phyloP scores from a whole-genome alignment of 2,888 invertebrate genomes.

The Platycheirus rosarum region DNA sequence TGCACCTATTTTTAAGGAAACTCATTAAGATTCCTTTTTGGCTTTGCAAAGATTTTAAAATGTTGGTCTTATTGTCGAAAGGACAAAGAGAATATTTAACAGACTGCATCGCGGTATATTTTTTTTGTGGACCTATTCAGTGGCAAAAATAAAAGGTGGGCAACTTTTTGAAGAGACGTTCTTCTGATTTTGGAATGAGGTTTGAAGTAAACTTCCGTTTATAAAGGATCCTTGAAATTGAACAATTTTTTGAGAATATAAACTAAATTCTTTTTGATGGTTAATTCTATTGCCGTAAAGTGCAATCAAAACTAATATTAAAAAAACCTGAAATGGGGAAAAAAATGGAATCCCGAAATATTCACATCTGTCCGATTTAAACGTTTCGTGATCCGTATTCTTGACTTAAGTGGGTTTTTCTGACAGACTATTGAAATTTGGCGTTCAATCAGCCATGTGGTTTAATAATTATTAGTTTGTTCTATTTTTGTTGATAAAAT shows the following conservation, averaged over 20 bases:
- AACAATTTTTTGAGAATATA: neutral
- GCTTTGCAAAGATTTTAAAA: slow-evolving; percentile 18
- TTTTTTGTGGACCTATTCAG: neutral
- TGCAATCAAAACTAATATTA: neutral
- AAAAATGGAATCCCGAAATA: neutral
- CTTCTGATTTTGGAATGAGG: slow-evolving; percentile 9
- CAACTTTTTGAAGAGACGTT: slow-evolving; percentile 7
- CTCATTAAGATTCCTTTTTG: slow-evolving; percentile 38
- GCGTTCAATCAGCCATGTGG: too few species aligned
- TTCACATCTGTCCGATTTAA: neutral
- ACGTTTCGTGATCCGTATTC: too few species aligned
- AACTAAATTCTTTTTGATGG: neutral
- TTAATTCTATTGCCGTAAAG: neutral
- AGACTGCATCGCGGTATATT: slow-evolving; percentile 26
- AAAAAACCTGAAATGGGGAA: neutral
- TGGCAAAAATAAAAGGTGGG: slow-evolving; percentile 11
- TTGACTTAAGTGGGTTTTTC: too few species aligned
- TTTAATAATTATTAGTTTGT: too few species aligned
- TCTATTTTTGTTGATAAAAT: too few species aligned
- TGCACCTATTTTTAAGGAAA: slow-evolving; percentile 32
- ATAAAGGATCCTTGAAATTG: slow-evolving; percentile 48
- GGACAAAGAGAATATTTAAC: slow-evolving; percentile 30
- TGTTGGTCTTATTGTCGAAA: slow-evolving; percentile 27
- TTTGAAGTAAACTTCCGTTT: slow-evolving; percentile 55
- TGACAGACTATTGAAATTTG: too few species aligned